Conservation (phyloP, 2,888 invertebrate species). For the Cerastis rubricosa region DNA sequence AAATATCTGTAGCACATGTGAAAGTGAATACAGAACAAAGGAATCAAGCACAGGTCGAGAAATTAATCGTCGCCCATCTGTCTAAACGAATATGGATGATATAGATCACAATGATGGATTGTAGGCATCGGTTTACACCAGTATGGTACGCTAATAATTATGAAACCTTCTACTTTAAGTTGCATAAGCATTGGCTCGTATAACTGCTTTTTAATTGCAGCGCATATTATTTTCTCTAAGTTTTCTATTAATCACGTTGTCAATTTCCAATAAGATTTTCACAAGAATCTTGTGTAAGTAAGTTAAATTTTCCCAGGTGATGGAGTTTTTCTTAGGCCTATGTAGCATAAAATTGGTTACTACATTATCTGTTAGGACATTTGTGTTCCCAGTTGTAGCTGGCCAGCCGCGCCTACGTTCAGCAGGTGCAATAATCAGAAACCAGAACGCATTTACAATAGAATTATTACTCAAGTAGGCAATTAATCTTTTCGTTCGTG, state of each 20-base stretch:
- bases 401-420: constrained; percentile 51
- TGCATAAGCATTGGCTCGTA: constrained; percentile 16
- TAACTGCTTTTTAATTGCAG: constrained; percentile 12
- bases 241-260: constrained; percentile 5
- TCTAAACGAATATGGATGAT: constrained; percentile 48
- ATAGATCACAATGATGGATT: constrained; percentile 60
- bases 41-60: constrained; percentile 52
- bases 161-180: constrained; percentile 21
- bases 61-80: constrained; percentile 55
- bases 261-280: constrained; percentile 10
- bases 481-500: constrained; percentile 65
- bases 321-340: constrained; percentile 1
- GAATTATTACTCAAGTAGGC: constrained; percentile 69
- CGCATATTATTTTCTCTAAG: constrained; percentile 3
- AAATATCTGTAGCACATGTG: constrained; percentile 66
- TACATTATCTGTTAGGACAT: constrained; percentile 48
- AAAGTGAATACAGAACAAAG: constrained; percentile 73
- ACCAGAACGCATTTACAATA: constrained; percentile 72
- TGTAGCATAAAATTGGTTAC: constrained; percentile 33
- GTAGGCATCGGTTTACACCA: constrained; percentile 36
- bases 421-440: constrained; percentile 69
- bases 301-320: not conserved
- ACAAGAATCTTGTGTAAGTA: not conserved
- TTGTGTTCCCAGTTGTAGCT: constrained; percentile 24
- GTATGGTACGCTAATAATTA: constrained; percentile 34